These are phyloP conservation scores for Silvanus unidentatus DNA, from an alignment of 2,888 invertebrate species.

Conservation along the genomic window DNA sequence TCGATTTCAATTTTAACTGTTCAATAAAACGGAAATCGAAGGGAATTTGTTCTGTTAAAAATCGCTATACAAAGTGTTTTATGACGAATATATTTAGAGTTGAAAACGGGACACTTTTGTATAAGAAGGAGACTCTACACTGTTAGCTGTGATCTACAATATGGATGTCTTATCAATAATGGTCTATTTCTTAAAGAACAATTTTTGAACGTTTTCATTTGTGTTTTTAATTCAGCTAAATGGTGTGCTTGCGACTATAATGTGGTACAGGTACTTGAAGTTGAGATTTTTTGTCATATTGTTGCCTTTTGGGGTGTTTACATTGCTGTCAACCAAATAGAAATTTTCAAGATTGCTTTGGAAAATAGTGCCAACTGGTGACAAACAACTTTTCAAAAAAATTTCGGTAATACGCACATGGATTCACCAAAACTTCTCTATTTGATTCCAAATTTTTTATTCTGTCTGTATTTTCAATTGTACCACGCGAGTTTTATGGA, in stretches of 20 bases:
- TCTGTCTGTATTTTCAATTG: not conserved
- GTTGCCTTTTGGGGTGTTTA: too few species aligned
- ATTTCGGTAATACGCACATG: not conserved
- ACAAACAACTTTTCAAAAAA: too few species aligned
- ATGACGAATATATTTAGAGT: too few species aligned
- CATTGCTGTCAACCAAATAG: too few species aligned
- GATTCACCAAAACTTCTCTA: not conserved
- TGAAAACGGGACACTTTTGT: conserved; percentile 12
- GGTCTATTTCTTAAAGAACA: conserved; percentile 21
- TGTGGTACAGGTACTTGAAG: not conserved
- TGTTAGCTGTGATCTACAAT: conserved; percentile 46
- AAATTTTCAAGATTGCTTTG: too few species aligned
- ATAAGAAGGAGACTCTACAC: conserved; percentile 41
- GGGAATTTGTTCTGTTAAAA: too few species aligned
- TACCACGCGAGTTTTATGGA: too few species aligned
- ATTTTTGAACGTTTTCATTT: conserved; percentile 17
- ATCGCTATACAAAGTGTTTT: too few species aligned
- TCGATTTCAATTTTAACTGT: too few species aligned
- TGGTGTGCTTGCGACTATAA: conserved; percentile 23
- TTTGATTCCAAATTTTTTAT: not conserved
- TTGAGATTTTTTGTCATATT: too few species aligned
- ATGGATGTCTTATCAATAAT: conserved; percentile 33
- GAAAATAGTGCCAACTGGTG: too few species aligned
- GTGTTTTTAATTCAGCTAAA: conserved; percentile 19
- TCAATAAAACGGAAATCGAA: too few species aligned